These are phyloP conservation scores for Taeniopygia guttata DNA, from an alignment of 2,797 vertebrate species.

Conservation along the genomic window DNA sequence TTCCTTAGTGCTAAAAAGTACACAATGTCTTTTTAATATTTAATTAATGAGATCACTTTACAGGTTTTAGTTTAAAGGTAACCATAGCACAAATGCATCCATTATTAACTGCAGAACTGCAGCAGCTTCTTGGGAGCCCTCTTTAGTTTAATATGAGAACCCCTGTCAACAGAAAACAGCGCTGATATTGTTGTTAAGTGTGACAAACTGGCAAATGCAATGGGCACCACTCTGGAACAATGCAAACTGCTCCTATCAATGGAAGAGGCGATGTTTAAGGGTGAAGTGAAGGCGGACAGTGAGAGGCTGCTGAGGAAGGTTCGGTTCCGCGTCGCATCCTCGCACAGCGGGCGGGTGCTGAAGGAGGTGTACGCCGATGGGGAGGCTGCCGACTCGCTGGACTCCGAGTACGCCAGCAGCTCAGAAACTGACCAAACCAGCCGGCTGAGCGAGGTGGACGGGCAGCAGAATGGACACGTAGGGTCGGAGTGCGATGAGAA, in stretches of 20 bases:
- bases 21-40: constrained; percentile 85
- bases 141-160: constrained; percentile 77
- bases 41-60: constrained; percentile 84
- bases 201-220: constrained; percentile 51
- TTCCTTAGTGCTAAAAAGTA: constrained; percentile 53
- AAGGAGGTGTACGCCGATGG: constrained; percentile 93
- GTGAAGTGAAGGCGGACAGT: constrained; percentile 64
- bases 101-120: constrained; percentile 87
- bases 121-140: constrained; percentile 75
- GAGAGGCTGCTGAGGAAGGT: constrained; percentile 88
- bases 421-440: constrained; percentile 86
- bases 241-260: constrained; percentile 78
- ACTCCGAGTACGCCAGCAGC: constrained; percentile 91
- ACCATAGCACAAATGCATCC: constrained; percentile 87
- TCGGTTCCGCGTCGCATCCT: constrained; percentile 93
- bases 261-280: constrained; percentile 77
- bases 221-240: constrained; percentile 71
- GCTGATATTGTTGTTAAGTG: constrained; percentile 64
- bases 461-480: constrained; percentile 76
- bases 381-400: constrained; percentile 85
- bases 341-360: constrained; percentile 91
- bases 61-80: constrained; percentile 90
- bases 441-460: constrained; percentile 80
- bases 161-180: constrained; percentile 68
- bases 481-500: constrained; percentile 85